phyloP scores from a whole-genome alignment of 2,113 vertebrate genomes.

The Dipodomys stephensi region DNA sequence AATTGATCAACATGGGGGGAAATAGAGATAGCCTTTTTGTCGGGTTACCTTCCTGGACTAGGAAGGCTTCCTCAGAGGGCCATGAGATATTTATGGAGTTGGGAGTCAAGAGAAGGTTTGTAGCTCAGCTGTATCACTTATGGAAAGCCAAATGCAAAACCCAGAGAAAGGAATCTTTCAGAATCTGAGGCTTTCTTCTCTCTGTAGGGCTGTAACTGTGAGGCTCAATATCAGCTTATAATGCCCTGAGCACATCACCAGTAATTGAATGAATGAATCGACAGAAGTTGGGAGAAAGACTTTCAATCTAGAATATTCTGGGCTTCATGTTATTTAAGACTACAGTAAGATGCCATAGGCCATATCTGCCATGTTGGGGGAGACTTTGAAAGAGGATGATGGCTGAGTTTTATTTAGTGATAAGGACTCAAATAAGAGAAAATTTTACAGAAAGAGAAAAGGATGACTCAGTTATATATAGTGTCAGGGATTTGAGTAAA shows the following conservation, averaged over 20 bases:
- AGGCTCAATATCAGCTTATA: not conserved
- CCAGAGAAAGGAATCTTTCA: not conserved
- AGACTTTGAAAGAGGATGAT: not conserved
- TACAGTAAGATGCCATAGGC: not conserved
- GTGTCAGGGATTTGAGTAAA: no score
- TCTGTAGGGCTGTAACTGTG: not conserved
- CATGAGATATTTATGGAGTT: not conserved
- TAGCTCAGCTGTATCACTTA: not conserved
- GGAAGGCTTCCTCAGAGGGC: not conserved
- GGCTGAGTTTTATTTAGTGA: not conserved
- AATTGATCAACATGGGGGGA: not conserved
- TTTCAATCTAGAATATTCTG: not conserved
- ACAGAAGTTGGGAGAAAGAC: not conserved
- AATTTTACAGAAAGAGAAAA: not conserved
- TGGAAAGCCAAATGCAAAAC: not conserved
- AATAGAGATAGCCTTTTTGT: not conserved
- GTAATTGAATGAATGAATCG: not conserved
- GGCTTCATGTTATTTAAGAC: not conserved
- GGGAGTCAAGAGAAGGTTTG: not conserved
- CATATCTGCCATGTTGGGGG: not conserved
- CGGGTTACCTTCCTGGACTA: not conserved
- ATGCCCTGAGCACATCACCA: not conserved
- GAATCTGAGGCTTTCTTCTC: not conserved
- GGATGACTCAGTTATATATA: no score
- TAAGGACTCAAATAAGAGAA: not conserved